These are phyloP conservation scores for Drosophila borborema DNA, from an alignment of 2,888 invertebrate species.

Conservation along the genomic window DNA sequence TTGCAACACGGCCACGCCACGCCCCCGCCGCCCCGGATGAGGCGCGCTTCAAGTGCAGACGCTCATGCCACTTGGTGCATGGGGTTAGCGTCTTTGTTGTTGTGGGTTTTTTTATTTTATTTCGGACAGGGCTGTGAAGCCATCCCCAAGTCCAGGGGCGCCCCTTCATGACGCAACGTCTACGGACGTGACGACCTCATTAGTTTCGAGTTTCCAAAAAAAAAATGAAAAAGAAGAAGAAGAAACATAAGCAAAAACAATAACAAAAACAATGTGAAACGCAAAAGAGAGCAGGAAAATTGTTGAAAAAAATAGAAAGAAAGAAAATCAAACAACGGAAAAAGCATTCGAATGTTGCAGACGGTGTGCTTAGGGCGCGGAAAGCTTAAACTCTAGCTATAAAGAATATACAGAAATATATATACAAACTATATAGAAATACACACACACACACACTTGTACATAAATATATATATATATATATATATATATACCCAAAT, in stretches of 20 bases:
- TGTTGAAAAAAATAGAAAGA: background rate
- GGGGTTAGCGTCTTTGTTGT: background rate
- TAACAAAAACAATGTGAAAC: conserved; percentile 7
- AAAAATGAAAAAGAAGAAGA: background rate
- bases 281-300: conserved; percentile 7
- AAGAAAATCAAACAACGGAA: conserved; percentile 4
- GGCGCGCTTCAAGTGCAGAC: conserved; percentile 61
- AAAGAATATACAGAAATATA: background rate
- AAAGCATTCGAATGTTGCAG: conserved; percentile 31
- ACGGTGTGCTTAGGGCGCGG: conserved; percentile 39
- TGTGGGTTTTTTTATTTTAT: background rate
- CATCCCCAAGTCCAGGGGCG: conserved; percentile 26
- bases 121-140: conserved; percentile 14
- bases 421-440: conserved; percentile 5
- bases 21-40: conserved; percentile 11
- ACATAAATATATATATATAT: conserved; percentile 2
- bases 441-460: background rate
- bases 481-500: background rate
- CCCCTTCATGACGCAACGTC: conserved; percentile 59
- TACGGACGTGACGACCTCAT: conserved; percentile 70
- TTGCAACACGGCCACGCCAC: background rate
- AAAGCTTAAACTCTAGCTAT: conserved; percentile 52
- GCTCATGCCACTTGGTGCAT: conserved; percentile 26
- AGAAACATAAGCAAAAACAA: conserved; percentile 3
- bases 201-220: conserved; percentile 66